phyloP scores from a whole-genome alignment of 2,113 vertebrate genomes.

The Anthoscopus minutus region DNA sequence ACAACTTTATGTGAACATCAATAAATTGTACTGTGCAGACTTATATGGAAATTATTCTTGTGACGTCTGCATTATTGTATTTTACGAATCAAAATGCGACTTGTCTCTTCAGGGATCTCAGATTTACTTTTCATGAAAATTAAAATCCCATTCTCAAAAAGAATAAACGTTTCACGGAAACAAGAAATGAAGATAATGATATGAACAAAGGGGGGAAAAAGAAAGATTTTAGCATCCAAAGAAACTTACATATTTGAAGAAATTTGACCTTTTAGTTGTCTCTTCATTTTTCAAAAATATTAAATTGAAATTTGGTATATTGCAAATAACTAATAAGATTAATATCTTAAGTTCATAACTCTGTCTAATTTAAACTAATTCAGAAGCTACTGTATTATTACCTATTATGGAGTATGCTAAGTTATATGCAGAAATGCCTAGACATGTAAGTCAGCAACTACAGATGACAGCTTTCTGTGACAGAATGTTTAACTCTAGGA shows the following conservation, averaged over 20 bases:
- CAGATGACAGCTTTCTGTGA: constrained; percentile 14
- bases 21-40: neutral
- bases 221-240: neutral
- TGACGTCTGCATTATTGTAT: neutral
- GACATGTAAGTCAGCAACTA: neutral
- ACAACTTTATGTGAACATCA: neutral
- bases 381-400: neutral
- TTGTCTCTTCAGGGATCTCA: neutral
- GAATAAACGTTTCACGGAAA: neutral
- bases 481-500: neutral
- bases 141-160: neutral
- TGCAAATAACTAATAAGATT: neutral
- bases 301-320: neutral
- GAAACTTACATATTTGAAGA: neutral
- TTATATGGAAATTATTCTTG: neutral
- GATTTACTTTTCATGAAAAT: neutral
- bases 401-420: neutral
- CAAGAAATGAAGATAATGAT: neutral
- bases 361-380: neutral
- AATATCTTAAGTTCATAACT: neutral
- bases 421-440: neutral
- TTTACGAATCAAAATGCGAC: neutral
- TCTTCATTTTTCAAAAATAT: neutral
- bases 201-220: neutral
- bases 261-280: neutral